Percentiles rank a stretch among this genome's conserved stretches.
phyloP scores from a whole-genome alignment of 2,888 invertebrate genomes.

The Pterobdella sp. region DNA sequence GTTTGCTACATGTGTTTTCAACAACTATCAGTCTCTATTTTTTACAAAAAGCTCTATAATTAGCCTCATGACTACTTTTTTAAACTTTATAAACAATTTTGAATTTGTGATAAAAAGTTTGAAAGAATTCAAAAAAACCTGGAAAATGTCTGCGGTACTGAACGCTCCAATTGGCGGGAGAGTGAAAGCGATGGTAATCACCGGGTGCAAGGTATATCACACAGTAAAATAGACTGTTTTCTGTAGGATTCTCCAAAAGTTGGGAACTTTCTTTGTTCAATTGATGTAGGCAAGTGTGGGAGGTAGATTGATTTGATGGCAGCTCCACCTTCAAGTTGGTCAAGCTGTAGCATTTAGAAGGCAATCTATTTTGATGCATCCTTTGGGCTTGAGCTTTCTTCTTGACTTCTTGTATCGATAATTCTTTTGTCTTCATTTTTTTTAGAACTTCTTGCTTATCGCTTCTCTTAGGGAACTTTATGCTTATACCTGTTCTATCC shows the following conservation, averaged over 20 bases:
- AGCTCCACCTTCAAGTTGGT: not conserved
- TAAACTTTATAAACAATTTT: too few relatives aligned
- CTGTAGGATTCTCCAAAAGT: conserved; percentile 23
- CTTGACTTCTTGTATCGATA: not conserved
- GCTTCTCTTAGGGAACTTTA: too few relatives aligned
- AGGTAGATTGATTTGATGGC: not conserved
- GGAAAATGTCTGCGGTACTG: conserved; percentile 80
- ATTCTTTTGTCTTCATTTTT: not conserved
- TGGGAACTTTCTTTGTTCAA: not conserved
- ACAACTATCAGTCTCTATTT: too few relatives aligned
- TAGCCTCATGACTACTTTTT: too few relatives aligned
- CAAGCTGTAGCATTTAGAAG: not conserved
- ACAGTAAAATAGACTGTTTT: conserved; percentile 69
- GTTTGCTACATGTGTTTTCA: too few relatives aligned
- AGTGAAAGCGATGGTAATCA: conserved; percentile 94
- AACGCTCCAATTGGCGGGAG: conserved; percentile 79
- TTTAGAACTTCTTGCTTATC: not conserved
- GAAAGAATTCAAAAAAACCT: conserved; percentile 57
- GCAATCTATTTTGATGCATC: not conserved
- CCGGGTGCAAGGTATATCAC: conserved; percentile 95
- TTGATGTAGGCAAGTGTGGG: not conserved
- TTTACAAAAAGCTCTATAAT: too few relatives aligned
- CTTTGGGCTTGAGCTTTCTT: not conserved
- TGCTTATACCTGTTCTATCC: too few relatives aligned
- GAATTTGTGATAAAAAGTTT: too few relatives aligned